These are phyloP conservation scores for Margaritifera margaritifera DNA, from an alignment of 2,888 invertebrate species.

Conservation along the genomic window DNA sequence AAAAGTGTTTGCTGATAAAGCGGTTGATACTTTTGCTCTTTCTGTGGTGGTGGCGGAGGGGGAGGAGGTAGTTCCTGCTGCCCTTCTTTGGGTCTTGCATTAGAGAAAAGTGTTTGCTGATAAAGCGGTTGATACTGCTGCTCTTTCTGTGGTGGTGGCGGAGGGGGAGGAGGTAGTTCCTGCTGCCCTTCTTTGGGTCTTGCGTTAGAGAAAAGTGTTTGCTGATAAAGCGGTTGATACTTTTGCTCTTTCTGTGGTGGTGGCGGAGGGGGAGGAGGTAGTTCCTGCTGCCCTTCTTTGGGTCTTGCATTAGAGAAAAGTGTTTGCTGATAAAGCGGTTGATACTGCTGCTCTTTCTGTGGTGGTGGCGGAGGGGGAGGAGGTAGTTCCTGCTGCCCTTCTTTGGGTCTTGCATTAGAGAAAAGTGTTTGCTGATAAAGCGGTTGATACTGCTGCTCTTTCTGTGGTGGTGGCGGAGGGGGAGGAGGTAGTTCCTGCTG, in stretches of 20 bases:
- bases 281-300: background rate
- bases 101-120: background rate
- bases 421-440: background rate
- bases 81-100: too few relatives aligned
- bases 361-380: constrained; percentile 14
- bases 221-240: background rate
- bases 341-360: background rate
- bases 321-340: background rate
- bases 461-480: constrained; percentile 17
- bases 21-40: background rate
- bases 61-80: constrained; percentile 14
- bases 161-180: constrained; percentile 7
- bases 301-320: background rate
- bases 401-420: background rate
- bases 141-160: constrained; percentile 3
- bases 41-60: constrained; percentile 5
- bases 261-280: constrained; percentile 11
- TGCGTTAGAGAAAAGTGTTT: background rate
- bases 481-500: constrained; percentile 15
- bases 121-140: background rate
- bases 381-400: constrained; percentile 12
- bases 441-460: background rate
- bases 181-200: background rate
- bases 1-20: background rate
- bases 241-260: constrained; percentile 9